phyloP scores from a whole-genome alignment of 2,888 invertebrate genomes.

The Andrena marginata region DNA sequence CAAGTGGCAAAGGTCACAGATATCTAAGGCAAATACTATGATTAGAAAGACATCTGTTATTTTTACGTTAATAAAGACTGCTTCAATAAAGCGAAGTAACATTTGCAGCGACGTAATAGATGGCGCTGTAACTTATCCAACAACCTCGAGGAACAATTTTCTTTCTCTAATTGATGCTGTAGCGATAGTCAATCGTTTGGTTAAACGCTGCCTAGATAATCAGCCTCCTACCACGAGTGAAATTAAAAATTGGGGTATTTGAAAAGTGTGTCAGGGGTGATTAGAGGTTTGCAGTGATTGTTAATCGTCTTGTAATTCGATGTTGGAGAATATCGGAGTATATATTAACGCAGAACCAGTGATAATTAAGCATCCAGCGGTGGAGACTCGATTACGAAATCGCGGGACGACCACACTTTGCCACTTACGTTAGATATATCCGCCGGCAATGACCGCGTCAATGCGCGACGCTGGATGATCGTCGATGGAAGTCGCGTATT shows the following conservation, averaged over 20 bases:
- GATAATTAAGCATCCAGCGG: constrained; percentile 25
- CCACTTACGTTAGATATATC: constrained; percentile 30
- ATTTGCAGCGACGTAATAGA: no score
- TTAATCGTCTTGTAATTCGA: constrained; percentile 1
- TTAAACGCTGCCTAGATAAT: not conserved
- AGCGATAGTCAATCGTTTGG: not conserved
- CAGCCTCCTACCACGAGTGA: not conserved
- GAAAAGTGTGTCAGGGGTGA: constrained; percentile 13
- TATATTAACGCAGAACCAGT: constrained; percentile 1
- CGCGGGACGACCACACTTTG: constrained; percentile 16
- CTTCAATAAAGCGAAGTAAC: no score
- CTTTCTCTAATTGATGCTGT: not conserved
- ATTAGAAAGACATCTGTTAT: no score
- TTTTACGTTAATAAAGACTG: no score
- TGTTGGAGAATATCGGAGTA: constrained; percentile 11
- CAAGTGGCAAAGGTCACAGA: no score
- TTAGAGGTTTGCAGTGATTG: not conserved
- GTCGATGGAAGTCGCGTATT: constrained; percentile 49
- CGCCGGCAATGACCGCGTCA: constrained; percentile 59
- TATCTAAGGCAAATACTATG: no score
- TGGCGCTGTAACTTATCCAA: not conserved
- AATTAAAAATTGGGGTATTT: not conserved
- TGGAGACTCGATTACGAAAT: constrained; percentile 48
- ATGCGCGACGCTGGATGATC: constrained; percentile 47
- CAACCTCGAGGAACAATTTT: not conserved